Percentiles rank a stretch among this genome's conserved stretches.
Conservation (phyloP, 2,888 invertebrate genomes). For the Andricus quercusramuli region DNA sequence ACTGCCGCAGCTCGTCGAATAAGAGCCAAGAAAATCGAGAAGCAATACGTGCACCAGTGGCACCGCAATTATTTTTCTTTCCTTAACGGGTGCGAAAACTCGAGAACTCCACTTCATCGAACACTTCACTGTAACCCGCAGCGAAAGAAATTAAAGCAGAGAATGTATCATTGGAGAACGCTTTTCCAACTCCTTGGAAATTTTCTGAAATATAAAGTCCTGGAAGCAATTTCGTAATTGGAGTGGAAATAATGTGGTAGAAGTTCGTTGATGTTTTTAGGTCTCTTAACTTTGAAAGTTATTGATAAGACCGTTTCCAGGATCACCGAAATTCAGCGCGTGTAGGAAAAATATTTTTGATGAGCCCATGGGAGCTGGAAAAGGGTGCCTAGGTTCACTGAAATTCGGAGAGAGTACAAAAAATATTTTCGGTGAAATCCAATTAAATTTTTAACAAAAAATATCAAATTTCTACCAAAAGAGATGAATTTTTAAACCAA, state of each 20-base stretch:
- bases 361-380: no score
- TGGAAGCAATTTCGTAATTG: constrained; percentile 26
- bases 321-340: no score
- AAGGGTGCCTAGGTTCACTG: no score
- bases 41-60: constrained; percentile 37
- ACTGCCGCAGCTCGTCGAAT: constrained; percentile 3
- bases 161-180: constrained; percentile 16
- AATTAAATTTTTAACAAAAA: no score
- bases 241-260: background rate
- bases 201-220: constrained; percentile 6
- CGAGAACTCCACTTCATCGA: constrained; percentile 34
- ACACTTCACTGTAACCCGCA: constrained; percentile 17
- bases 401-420: no score
- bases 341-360: no score
- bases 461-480: no score
- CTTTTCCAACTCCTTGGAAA: background rate
- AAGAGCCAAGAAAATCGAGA: constrained; percentile 29
- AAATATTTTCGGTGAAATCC: no score
- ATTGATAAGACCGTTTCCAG: no score
- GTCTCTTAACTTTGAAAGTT: no score
- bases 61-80: constrained; percentile 40
- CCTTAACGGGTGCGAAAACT: constrained; percentile 34
- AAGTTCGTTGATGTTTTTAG: no score
- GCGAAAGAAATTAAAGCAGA: constrained; percentile 31
- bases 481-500: no score